Conservation (phyloP, 2,113 vertebrate genomes). For the Ginglymostoma cirratum region DNA sequence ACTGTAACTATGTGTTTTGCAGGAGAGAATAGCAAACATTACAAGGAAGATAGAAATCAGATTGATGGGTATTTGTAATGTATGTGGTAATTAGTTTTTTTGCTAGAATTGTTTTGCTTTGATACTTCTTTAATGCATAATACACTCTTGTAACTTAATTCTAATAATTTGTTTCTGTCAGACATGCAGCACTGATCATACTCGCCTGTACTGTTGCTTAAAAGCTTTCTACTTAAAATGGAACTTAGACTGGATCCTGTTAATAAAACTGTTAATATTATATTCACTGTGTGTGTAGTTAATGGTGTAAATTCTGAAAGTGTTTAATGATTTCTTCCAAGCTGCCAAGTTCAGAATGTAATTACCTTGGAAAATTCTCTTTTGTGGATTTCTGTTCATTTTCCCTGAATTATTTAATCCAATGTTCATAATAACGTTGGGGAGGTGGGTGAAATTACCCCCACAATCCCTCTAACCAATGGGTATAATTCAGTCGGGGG, state of each 20-base stretch:
- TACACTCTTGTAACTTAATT: not conserved
- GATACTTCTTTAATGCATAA: not conserved
- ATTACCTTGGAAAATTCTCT: not conserved
- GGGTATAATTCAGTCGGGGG: no score
- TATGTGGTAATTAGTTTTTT: not conserved
- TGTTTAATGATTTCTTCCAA: not conserved
- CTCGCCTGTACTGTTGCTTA: not conserved
- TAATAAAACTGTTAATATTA: not conserved
- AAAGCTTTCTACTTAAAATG: not conserved
- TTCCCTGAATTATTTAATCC: not conserved
- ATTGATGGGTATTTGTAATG: not conserved
- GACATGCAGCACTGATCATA: not conserved
- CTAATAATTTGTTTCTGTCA: not conserved
- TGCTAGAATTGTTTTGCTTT: not conserved
- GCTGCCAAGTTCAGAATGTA: not conserved
- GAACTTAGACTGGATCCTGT: not conserved
- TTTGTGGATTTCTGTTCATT: not conserved
- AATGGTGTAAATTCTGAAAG: not conserved
- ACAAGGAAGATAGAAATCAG: not conserved
- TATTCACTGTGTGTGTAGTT: not conserved
- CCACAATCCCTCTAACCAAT: no score
- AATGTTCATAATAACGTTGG: no score
- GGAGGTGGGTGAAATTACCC: no score
- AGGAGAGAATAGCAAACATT: not conserved
- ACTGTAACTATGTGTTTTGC: not conserved